phyloP scores from a whole-genome alignment of 2,888 invertebrate species.

The Tridacna crocea region DNA sequence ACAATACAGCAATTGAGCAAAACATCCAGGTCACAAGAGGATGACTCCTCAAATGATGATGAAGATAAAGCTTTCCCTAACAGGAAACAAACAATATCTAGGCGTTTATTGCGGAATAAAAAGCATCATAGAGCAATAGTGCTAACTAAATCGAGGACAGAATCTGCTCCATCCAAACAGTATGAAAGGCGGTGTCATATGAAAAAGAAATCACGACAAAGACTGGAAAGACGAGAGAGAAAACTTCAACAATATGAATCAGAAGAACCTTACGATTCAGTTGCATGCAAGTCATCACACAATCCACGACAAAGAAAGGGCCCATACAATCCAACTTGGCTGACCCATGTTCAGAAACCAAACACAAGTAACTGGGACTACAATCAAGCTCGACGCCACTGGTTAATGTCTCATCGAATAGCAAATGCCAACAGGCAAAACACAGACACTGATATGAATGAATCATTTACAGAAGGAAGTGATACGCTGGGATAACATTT shows the following conservation, averaged over 20 bases:
- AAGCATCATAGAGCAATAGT: neutral
- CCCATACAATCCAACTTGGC: slow-evolving; percentile 10
- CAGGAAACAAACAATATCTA: neutral
- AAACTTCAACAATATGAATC: neutral
- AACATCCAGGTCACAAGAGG: neutral
- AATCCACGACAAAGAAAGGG: neutral
- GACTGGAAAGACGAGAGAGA: slow-evolving; percentile 10
- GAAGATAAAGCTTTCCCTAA: neutral
- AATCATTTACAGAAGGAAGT: slow-evolving; percentile 15
- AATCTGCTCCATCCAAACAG: neutral
- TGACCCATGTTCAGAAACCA: neutral
- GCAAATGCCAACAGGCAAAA: neutral
- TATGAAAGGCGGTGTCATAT: neutral
- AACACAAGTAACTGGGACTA: slow-evolving; percentile 5
- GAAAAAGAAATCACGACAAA: slow-evolving; percentile 10
- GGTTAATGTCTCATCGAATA: slow-evolving; percentile 9
- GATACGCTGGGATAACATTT: neutral
- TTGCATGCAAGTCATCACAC: neutral
- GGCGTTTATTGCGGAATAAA: neutral
- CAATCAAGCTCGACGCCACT: slow-evolving; percentile 22
- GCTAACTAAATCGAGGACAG: neutral
- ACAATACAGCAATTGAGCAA: neutral
- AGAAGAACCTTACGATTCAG: neutral
- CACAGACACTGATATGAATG: neutral
- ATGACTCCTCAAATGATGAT: neutral